Evolutionary conservation across 2,113 vertebrate species (phyloP), one percentile per base, ranked within the genome.

Genomic region (Sinosuthora webbiana): DNA sequence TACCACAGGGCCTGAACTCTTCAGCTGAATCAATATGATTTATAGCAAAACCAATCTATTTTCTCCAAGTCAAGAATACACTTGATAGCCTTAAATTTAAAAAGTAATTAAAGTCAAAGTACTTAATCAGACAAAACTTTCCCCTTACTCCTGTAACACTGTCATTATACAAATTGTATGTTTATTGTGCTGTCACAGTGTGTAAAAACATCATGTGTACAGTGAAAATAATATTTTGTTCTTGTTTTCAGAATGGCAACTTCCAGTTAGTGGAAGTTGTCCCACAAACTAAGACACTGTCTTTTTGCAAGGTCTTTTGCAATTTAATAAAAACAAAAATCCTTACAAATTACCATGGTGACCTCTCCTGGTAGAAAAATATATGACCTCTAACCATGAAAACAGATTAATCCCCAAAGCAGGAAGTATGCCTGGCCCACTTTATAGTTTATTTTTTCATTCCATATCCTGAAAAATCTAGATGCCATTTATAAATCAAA

Each of bases 301-400:
- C 6, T 37, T 79, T 37, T 28, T 56, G 13, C 35, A 75, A 71
- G 24, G 24, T 57, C 59, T 45, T 83, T 89, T 55, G 39, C 28
- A 74, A 59, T 35, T 74, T 83, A 76, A 90, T 42, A 90, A 69
- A 80, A 89, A 84, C 33, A 21, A 86, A 92, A 90, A 30, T 33
- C 49, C 68, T 93, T 93, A 67, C 69, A 74, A 94, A 81, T 42
- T 63, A 93, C 94, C 13, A 86, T 47, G 82, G 84, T 85, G 95
- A 95, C 95, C 90, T 83, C 96, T 96, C 47, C 95, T 97, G 96
- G 96, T 67, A 59, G 87, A 94, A 93, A 94, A 87, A 88, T 67
- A 77, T 90, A 96, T 67, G 30, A 87, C 67, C 15, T n/a, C 70
- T 60, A 89, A 57, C 3, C 7, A 18, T 27, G 24, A 74, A 88